phyloP scores from a whole-genome alignment of 2,113 vertebrate species.

The Shinisaurus crocodilurus region DNA sequence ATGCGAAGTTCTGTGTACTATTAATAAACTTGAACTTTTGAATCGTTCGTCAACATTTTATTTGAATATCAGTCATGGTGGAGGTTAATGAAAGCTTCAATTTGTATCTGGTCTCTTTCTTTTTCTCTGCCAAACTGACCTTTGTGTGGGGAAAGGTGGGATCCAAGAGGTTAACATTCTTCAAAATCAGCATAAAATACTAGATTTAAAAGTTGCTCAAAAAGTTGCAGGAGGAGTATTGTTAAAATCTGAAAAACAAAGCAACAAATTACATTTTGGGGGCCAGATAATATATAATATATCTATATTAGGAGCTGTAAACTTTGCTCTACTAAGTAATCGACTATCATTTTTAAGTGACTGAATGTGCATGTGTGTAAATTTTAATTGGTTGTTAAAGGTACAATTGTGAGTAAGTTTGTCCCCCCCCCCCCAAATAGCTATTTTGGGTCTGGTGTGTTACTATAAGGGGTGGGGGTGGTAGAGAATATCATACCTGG shows the following conservation, averaged over 20 bases:
- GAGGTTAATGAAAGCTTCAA: neutral
- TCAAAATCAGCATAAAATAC: neutral
- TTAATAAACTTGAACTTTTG: neutral
- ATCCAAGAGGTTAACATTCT: neutral
- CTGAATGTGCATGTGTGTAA: neutral
- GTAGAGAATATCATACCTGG: neutral
- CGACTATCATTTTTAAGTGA: neutral
- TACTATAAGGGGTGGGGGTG: accelerated
- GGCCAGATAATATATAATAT: neutral
- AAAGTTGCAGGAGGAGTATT: neutral
- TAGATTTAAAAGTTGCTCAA: neutral
- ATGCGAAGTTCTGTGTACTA: neutral
- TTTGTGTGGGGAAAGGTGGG: neutral
- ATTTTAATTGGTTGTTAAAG: neutral
- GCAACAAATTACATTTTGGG: neutral
- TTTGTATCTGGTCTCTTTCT: neutral
- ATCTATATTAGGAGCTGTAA: neutral
- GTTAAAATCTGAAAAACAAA: neutral
- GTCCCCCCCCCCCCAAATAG: neutral
- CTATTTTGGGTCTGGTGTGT: neutral
- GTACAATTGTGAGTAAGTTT: neutral
- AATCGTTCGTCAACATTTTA: neutral
- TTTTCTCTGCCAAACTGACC: neutral
- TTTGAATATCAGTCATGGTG: neutral
- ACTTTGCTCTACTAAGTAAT: neutral